phyloP scores from a whole-genome alignment of 2,113 vertebrate species.

The Gambusia affinis region DNA sequence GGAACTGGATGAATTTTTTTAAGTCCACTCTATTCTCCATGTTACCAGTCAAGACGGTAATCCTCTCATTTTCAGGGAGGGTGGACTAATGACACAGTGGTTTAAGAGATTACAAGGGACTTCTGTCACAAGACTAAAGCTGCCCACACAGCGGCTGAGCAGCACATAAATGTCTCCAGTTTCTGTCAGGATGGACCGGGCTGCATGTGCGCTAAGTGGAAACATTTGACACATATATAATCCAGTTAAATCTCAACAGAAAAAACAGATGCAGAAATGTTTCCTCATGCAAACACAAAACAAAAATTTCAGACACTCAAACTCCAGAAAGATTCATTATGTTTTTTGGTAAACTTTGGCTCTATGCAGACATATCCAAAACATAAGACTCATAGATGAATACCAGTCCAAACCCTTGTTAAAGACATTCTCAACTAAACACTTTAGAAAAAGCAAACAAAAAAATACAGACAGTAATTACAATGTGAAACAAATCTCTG shows the following conservation, averaged over 20 bases:
- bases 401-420: not conserved
- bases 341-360: conserved; percentile 1
- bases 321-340: conserved; percentile 4
- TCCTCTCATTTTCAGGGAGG: conserved; percentile 52
- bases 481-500: not conserved
- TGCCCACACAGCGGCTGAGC: conserved; percentile 18
- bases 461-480: not conserved
- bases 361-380: not conserved
- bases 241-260: conserved; percentile 35
- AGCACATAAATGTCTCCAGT: conserved; percentile 23
- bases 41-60: conserved; percentile 32
- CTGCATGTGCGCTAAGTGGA: conserved; percentile 22
- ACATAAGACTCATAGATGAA: conserved; percentile 3
- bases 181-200: conserved; percentile 1
- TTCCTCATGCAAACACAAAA: conserved; percentile 20
- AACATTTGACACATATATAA: conserved; percentile 40
- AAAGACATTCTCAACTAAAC: not conserved
- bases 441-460: not conserved
- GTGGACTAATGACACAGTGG: conserved; percentile 53
- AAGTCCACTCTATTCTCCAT: conserved; percentile 31
- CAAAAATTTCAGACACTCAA: conserved; percentile 19
- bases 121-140: conserved; percentile 51
- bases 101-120: conserved; percentile 53
- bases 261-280: conserved; percentile 4
- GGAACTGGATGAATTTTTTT: conserved; percentile 22